phyloP scores from a whole-genome alignment of 2,113 vertebrate genomes.

The Laticauda laticaudata region DNA sequence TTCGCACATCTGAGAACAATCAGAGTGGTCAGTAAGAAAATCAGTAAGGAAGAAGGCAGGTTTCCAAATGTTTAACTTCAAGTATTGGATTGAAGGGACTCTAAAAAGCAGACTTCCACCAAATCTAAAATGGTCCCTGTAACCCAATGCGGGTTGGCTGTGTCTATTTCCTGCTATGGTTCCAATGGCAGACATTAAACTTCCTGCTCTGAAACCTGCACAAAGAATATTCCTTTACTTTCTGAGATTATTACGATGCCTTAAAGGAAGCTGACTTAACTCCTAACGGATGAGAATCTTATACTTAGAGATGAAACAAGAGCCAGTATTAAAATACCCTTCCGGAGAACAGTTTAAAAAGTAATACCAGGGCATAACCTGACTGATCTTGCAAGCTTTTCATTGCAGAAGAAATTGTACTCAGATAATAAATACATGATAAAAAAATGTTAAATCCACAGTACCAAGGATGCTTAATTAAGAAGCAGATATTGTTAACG shows the following conservation, averaged over 20 bases:
- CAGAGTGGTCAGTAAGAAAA: neutral
- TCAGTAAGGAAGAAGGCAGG: neutral
- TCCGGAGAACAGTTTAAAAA: neutral
- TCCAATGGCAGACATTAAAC: neutral
- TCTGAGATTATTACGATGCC: neutral
- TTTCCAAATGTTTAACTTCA: neutral
- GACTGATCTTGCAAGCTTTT: neutral
- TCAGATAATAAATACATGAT: neutral
- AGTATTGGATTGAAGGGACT: neutral
- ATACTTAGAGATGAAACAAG: conserved; percentile 7
- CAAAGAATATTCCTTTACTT: neutral
- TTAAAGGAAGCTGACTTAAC: conserved; percentile 13
- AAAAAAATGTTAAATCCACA: neutral
- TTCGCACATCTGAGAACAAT: neutral
- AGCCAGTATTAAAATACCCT: conserved; percentile 13
- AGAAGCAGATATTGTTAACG: neutral
- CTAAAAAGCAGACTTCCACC: neutral
- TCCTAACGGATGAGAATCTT: conserved; percentile 10
- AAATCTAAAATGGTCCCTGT: neutral
- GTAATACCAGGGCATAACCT: neutral
- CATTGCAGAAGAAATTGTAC: neutral
- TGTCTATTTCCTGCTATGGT: neutral
- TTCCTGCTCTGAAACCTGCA: conserved; percentile 18
- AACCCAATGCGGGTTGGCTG: conserved; percentile 5
- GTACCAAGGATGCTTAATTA: neutral